phyloP scores from a whole-genome alignment of 2,797 vertebrate genomes.

The Oreortyx pictus region DNA sequence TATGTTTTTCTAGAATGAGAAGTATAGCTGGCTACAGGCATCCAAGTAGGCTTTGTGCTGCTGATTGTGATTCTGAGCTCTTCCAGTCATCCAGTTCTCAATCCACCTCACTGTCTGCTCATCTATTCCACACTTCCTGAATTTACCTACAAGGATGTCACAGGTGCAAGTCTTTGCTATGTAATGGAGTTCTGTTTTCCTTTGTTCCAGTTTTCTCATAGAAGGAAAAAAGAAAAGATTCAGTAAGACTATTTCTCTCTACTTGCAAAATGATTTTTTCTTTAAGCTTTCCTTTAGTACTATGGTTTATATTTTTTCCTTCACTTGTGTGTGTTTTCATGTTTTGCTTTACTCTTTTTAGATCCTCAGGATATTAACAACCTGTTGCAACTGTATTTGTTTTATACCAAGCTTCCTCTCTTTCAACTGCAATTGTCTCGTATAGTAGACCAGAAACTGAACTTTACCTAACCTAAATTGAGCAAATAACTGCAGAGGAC shows the following conservation, averaged over 20 bases:
- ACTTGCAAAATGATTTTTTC: not conserved
- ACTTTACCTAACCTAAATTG: not conserved
- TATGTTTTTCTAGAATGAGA: not conserved
- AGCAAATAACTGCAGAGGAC: not conserved
- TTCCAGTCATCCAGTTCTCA: no score
- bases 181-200: not conserved
- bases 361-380: not conserved
- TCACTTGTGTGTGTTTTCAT: not conserved
- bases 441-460: not conserved
- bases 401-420: no score
- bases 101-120: no score
- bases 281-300: not conserved
- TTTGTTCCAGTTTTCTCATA: not conserved
- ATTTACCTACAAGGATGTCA: no score
- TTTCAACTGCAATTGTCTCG: not conserved
- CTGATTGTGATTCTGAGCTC: no score
- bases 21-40: not conserved
- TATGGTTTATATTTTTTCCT: not conserved
- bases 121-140: no score
- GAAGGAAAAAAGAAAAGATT: not conserved
- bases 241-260: not conserved
- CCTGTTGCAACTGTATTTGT: no score
- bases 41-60: no score
- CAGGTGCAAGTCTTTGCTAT: not conserved
- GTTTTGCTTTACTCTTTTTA: not conserved